Percentiles rank a stretch among this genome's conserved stretches.
Evolutionary conservation across 2,113 vertebrate species (phyloP).

Genomic region (Circaetus gallicus): DNA sequence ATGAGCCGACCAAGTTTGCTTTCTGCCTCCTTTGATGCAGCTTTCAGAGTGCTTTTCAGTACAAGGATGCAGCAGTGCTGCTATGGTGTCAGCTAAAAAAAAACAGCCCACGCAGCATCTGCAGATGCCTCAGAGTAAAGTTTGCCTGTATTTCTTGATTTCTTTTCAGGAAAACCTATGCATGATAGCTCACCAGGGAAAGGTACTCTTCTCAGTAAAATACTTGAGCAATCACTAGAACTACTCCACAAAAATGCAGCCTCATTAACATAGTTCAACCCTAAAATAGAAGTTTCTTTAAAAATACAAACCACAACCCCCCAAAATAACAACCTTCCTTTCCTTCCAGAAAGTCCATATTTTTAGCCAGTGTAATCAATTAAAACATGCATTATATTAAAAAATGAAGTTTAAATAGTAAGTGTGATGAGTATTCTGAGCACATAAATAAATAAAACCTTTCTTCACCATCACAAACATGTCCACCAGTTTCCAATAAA

Average conservation of each 20-base stretch:
- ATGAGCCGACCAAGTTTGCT: neutral
- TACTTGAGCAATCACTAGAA: neutral
- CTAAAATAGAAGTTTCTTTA: neutral
- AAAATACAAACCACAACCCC: neutral
- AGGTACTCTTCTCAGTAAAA: neutral
- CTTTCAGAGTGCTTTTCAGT: neutral
- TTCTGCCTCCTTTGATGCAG: constrained; percentile 1
- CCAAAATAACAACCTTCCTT: neutral
- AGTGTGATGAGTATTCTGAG: neutral
- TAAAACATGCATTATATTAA: neutral
- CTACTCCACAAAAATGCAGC: neutral
- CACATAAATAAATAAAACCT: neutral
- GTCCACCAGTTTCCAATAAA: neutral
- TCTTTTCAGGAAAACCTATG: constrained; percentile 38
- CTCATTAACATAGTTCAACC: neutral
- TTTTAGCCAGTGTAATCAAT: neutral
- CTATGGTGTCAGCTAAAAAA: constrained; percentile 1
- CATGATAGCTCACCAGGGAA: neutral
- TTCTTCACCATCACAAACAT: neutral
- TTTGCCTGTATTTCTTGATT: neutral
- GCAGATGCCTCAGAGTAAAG: constrained; percentile 25
- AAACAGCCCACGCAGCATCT: constrained; percentile 25
- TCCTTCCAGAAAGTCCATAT: neutral
- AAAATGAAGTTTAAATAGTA: neutral
- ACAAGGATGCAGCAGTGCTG: constrained; percentile 5